phyloP scores from a whole-genome alignment of 2,113 vertebrate genomes.

The Mixornis gularis region DNA sequence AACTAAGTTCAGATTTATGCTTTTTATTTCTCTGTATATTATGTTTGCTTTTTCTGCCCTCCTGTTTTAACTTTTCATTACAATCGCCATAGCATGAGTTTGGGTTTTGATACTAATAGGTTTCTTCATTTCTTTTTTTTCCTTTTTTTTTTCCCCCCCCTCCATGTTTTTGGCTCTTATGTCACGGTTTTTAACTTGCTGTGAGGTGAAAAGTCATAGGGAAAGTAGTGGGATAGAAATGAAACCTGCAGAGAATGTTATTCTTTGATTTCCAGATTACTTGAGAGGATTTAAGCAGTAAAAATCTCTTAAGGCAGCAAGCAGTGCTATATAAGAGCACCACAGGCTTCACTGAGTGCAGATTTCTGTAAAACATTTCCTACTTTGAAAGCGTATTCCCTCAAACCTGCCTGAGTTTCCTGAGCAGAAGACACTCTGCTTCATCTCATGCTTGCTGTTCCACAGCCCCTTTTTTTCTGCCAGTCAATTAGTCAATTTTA shows the following conservation, averaged over 20 bases:
- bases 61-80: background rate
- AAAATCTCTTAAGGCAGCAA: background rate
- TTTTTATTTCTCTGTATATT: background rate
- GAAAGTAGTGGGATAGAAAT: background rate
- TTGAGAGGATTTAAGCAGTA: background rate
- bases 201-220: background rate
- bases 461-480: background rate
- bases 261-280: background rate
- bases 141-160: background rate
- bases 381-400: background rate
- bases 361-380: background rate
- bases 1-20: background rate
- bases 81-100: background rate
- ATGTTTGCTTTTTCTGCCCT: background rate
- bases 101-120: background rate
- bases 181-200: background rate
- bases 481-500: background rate
- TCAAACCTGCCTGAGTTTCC: background rate
- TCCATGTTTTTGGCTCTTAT: background rate
- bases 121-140: background rate
- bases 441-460: background rate
- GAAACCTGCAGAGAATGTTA: background rate
- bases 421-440: background rate
- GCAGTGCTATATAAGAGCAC: accelerated
- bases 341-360: background rate